Evolutionary conservation across 2,888 invertebrate genomes (phyloP).

Genomic region (Scaeva pyrastri): DNA sequence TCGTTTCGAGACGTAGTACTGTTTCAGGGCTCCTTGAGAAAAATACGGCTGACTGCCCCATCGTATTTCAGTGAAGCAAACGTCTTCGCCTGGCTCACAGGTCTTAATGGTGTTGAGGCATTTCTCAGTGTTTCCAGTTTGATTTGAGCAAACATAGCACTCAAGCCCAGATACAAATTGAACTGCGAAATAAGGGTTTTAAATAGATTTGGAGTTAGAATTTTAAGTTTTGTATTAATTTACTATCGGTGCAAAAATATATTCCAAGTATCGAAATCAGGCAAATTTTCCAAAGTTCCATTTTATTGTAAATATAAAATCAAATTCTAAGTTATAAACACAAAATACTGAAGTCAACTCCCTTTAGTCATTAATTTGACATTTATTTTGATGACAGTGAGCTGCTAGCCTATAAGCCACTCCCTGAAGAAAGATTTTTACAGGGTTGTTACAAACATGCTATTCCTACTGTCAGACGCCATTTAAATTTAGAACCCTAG

Average conservation of each 20-base stretch:
- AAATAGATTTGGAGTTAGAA: not conserved
- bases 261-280: constrained; percentile 78
- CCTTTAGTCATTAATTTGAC: constrained; percentile 57
- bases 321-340: constrained; percentile 41
- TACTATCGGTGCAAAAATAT: constrained; percentile 80
- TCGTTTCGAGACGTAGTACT: constrained; percentile 95
- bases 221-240: constrained; percentile 30
- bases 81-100: constrained; percentile 91
- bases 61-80: constrained; percentile 90
- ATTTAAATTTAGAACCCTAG: no score
- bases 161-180: constrained; percentile 87
- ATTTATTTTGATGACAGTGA: constrained; percentile 42
- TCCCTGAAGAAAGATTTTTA: constrained; percentile 38
- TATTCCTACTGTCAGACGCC: no score
- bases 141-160: constrained; percentile 97
- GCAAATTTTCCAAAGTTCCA: constrained; percentile 79
- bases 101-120: constrained; percentile 96
- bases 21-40: constrained; percentile 96
- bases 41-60: constrained; percentile 98
- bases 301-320: constrained; percentile 26
- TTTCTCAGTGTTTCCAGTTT: constrained; percentile 96
- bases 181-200: constrained; percentile 74
- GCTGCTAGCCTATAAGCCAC: constrained; percentile 64
- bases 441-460: not conserved
- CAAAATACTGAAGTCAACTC: constrained; percentile 41